Evolutionary conservation across 2,888 invertebrate genomes (phyloP).

Genomic region (Luperina testacea): DNA sequence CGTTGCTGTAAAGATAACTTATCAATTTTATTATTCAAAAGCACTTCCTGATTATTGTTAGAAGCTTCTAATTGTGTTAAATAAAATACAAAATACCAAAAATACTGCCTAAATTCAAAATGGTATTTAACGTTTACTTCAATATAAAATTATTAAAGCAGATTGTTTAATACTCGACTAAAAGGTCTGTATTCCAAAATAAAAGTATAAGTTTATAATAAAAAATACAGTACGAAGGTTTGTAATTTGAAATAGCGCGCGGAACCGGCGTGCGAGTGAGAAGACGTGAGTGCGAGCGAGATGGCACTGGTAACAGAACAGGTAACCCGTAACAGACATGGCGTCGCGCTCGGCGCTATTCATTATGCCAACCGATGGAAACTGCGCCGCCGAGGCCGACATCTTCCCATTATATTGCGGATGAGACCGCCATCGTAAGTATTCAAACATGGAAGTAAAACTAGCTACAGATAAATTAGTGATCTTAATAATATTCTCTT

Average conservation of each 20-base stretch:
- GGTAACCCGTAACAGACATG: slow-evolving; percentile 82
- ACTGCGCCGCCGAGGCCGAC: slow-evolving; percentile 59
- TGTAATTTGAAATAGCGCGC: slow-evolving; percentile 54
- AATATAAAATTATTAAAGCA: neutral
- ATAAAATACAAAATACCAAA: neutral
- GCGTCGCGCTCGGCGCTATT: slow-evolving; percentile 83
- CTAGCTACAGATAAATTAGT: too few relatives aligned
- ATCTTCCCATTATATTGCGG: slow-evolving; percentile 3
- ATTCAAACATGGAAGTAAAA: neutral
- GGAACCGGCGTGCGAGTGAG: slow-evolving; percentile 54
- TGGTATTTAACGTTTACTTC: too few relatives aligned
- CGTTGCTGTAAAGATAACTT: slow-evolving; percentile 2
- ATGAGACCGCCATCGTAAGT: slow-evolving; percentile 27
- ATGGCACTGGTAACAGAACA: slow-evolving; percentile 56
- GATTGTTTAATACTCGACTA: neutral
- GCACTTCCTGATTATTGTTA: neutral
- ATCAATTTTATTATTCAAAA: neutral
- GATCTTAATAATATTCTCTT: neutral
- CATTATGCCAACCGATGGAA: slow-evolving; percentile 76
- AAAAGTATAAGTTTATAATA: neutral
- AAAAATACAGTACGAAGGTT: neutral
- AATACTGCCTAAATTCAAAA: neutral
- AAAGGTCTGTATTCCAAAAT: neutral
- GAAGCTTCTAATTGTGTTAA: neutral
- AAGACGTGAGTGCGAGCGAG: slow-evolving; percentile 54